Percentiles rank a stretch among this genome's conserved stretches.
These are phyloP conservation scores for Aphidius gifuensis DNA, from an alignment of 1,140 invertebrate species.

Conservation along the genomic window DNA sequence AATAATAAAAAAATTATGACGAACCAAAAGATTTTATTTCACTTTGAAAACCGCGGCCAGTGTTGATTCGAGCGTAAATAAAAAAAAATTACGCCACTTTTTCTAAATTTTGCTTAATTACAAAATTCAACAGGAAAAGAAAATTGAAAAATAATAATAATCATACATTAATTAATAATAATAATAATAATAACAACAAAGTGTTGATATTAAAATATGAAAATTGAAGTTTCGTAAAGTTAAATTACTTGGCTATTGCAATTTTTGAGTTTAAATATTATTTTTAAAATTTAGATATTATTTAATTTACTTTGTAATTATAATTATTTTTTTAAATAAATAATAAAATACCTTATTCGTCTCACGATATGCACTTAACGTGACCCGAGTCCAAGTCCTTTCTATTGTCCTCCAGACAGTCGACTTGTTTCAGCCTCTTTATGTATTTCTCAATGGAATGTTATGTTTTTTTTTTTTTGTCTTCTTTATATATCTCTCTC, in stretches of 20 bases:
- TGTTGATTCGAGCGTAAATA: constrained; percentile 10
- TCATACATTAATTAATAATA: too few relatives aligned
- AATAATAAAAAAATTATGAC: too few relatives aligned
- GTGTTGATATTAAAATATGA: too few relatives aligned
- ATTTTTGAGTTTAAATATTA: too few relatives aligned
- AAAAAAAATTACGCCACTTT: neutral
- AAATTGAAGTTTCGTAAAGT: too few relatives aligned
- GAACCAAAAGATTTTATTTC: neutral
- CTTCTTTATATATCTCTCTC: neutral
- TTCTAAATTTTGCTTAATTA: too few relatives aligned
- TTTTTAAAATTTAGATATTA: too few relatives aligned
- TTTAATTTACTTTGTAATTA: too few relatives aligned
- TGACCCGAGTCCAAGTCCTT: constrained; percentile 12
- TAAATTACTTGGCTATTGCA: too few relatives aligned
- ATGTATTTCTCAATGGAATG: neutral
- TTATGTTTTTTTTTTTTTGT: neutral
- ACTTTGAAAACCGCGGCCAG: constrained; percentile 8
- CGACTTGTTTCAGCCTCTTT: constrained; percentile 1
- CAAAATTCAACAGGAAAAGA: too few relatives aligned
- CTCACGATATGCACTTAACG: neutral
- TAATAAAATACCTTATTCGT: constrained; percentile 4
- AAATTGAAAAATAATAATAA: too few relatives aligned
- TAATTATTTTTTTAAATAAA: neutral
- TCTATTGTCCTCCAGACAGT: constrained; percentile 8
- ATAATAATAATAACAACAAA: too few relatives aligned